Evolutionary conservation across 2,113 vertebrate species (phyloP).

Genomic region (Tupaia tana): DNA sequence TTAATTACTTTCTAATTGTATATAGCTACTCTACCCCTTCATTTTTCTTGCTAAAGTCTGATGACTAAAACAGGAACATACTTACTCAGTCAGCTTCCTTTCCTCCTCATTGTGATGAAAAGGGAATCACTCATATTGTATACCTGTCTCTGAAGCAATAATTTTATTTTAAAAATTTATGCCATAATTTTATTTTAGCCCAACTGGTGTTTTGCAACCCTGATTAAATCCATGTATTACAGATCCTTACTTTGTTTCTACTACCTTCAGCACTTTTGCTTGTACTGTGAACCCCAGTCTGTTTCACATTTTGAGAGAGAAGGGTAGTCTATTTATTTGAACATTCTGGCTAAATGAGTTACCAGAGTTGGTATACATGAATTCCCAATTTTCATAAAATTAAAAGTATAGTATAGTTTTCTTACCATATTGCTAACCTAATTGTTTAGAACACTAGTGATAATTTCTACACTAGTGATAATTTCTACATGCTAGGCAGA

Average conservation of each 20-base stretch:
- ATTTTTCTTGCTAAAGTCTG: conserved; percentile 51
- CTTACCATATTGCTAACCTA: conserved; percentile 5
- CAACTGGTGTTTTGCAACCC: neutral
- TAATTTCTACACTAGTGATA: neutral
- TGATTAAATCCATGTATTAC: neutral
- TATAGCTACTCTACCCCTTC: neutral
- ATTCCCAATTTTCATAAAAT: conserved; percentile 6
- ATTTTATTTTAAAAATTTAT: neutral
- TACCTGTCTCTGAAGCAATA: neutral
- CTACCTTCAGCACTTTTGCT: neutral
- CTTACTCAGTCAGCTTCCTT: neutral
- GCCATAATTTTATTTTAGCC: neutral
- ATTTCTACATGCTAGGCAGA: neutral
- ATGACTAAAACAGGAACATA: neutral
- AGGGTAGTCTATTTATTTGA: neutral
- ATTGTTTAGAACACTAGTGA: neutral
- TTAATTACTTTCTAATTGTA: conserved; percentile 50
- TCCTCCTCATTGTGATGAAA: neutral
- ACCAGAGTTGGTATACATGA: neutral
- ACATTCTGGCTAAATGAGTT: neutral
- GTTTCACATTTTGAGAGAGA: neutral
- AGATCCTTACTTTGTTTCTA: neutral
- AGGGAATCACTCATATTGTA: neutral
- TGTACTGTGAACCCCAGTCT: neutral
- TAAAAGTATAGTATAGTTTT: neutral